These are phyloP conservation scores for Stenodema calcarata DNA, from an alignment of 2,888 invertebrate genomes.

Conservation along the genomic window DNA sequence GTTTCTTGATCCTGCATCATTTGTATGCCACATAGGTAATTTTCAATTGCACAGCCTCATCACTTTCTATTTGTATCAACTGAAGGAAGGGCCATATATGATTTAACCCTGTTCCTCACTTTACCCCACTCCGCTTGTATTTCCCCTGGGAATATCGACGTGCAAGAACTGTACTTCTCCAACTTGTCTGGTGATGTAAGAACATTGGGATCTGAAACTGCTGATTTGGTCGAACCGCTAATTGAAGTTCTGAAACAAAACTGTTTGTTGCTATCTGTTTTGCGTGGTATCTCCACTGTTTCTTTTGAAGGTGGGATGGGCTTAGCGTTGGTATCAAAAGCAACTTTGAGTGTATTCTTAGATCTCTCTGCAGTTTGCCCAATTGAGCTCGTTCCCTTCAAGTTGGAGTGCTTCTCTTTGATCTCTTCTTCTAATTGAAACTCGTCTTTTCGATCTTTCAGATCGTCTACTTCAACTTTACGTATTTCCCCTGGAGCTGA, in stretches of 20 bases:
- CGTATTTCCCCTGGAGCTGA: not conserved
- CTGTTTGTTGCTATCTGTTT: not conserved
- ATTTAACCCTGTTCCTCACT: conserved; percentile 7
- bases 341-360: not conserved
- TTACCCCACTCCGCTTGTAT: conserved; percentile 16
- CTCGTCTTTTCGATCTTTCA: not conserved
- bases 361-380: not conserved
- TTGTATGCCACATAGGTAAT: too few species aligned
- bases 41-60: not conserved
- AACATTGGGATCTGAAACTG: not conserved
- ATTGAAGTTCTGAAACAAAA: conserved; percentile 2
- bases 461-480: not conserved
- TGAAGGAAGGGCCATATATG: not conserved
- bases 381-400: not conserved
- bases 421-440: not conserved
- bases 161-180: not conserved
- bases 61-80: not conserved
- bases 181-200: not conserved
- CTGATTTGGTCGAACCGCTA: not conserved
- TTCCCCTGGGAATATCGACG: conserved; percentile 10
- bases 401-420: not conserved
- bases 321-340: not conserved
- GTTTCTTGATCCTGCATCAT: too few species aligned
- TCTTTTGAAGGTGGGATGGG: not conserved
- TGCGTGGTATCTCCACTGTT: not conserved